Base-by-base conservation (phyloP, 2,797 vertebrate species). In the Microctenopoma stevenorrisi region DNA sequence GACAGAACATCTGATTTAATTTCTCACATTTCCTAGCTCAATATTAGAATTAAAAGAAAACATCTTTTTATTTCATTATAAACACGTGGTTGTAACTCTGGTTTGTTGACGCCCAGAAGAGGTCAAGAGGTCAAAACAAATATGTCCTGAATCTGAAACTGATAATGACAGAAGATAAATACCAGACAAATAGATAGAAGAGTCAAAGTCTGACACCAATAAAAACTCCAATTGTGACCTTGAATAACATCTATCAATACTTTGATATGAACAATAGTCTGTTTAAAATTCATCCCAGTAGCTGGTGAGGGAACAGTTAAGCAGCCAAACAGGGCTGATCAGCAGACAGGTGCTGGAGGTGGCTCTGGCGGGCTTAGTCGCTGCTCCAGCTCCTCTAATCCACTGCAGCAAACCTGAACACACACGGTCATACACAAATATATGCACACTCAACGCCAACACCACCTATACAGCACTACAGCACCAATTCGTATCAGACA, bases 321-420 rank as follows among this genome's bases (percentile, higher is more conserved):
- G 47, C 58, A 52, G 43, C 43, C 44, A 22, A 48, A 8, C 52
- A 60, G 48, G 44, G n/a, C 47, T 60, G 63, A 72, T 74, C 63
- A 61, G 61, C 49, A 72, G 76, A 67, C 72, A 78, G 70, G 57
- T 80, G 69, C 73, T 68, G 25, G 35, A 63, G 40, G 73, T 76
- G 49, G 28, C 63, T 80, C n/a, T 78, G 72, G 83, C 77, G 61
- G 58, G 61, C 63, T 87, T 76, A 79, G 79, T 78, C 75, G 76
- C 73, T 79, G 68, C 78, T 84, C 83, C 84, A 87, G 78, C 65
- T 50, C 52, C 76, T 25, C 54, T 87, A 87, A 86, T 86, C 75
- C 77, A 78, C 58, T 87, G 81, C 87, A 85, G 38, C 84, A 87
- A 88, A 81, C 66, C 35, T 30, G 30, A 48, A 68, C 47, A 64